Conservation (phyloP, 2,797 vertebrate species). For the Hydrophis major region DNA sequence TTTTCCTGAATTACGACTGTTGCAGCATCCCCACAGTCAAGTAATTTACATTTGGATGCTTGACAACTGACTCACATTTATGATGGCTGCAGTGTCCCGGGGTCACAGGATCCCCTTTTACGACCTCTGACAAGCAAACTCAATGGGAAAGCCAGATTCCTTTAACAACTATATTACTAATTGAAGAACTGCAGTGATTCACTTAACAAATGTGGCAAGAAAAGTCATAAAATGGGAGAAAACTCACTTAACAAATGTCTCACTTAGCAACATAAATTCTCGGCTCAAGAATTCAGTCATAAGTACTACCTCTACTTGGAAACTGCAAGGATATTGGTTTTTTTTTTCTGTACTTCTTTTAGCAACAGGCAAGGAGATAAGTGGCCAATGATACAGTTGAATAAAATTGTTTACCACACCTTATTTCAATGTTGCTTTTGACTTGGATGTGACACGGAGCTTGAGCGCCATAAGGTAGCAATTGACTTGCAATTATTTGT, state of each 20-base stretch:
- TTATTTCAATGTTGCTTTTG: neutral
- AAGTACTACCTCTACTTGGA: neutral
- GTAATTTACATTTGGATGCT: neutral
- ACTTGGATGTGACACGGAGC: neutral
- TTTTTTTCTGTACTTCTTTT: neutral
- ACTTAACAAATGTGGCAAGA: neutral
- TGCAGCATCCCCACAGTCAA: neutral
- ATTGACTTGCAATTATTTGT: neutral
- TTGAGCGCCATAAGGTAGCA: neutral
- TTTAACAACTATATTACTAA: neutral
- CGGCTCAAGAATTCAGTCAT: neutral
- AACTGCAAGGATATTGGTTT: neutral
- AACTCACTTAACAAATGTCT: neutral
- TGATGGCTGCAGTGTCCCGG: neutral
- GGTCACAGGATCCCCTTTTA: neutral
- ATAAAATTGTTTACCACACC: neutral
- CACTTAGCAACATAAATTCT: neutral
- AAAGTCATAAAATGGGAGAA: neutral
- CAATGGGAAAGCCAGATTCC: neutral
- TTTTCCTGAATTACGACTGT: neutral
- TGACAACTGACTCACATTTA: neutral
- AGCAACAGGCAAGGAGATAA: neutral
- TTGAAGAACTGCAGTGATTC: neutral
- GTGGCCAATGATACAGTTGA: neutral
- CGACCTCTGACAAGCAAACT: neutral